Evolutionary conservation across 2,113 vertebrate species (phyloP).

Genomic region (Tachycineta bicolor): DNA sequence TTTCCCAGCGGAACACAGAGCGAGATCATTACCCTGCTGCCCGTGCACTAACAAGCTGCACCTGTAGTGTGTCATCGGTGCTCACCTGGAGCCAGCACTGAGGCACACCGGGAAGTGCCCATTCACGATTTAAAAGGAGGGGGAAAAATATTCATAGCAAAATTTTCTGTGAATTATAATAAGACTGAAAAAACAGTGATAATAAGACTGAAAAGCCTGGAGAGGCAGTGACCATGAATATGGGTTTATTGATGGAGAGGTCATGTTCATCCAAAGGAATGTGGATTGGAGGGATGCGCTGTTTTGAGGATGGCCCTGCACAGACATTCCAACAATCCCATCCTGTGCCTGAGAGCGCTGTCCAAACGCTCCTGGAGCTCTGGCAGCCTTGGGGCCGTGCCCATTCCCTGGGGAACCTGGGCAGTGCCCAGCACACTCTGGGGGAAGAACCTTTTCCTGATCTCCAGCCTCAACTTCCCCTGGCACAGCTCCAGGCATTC

Average conservation of each 20-base stretch:
- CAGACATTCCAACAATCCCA: not conserved
- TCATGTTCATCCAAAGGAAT: not conserved
- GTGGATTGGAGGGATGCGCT: accelerated
- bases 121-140: not conserved
- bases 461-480: not conserved
- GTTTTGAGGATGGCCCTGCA: not conserved
- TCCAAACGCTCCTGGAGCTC: not conserved
- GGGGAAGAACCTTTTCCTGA: not conserved
- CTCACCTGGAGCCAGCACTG: not conserved
- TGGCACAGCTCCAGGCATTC: not conserved
- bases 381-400: not conserved
- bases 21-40: not conserved
- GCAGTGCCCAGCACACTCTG: not conserved
- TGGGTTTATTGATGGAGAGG: not conserved
- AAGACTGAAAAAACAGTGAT: not conserved
- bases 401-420: not conserved
- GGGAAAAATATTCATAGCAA: not conserved
- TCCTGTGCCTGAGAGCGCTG: not conserved
- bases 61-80: too few relatives aligned
- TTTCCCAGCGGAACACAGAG: not conserved
- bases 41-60: not conserved
- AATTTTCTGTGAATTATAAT: not conserved
- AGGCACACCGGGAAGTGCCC: not conserved
- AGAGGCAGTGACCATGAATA: not conserved
- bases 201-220: not conserved